Percentiles rank a stretch among this genome's conserved stretches.
Conservation (phyloP, 2,888 invertebrate genomes). For the Sphaerophoria taeniata region DNA sequence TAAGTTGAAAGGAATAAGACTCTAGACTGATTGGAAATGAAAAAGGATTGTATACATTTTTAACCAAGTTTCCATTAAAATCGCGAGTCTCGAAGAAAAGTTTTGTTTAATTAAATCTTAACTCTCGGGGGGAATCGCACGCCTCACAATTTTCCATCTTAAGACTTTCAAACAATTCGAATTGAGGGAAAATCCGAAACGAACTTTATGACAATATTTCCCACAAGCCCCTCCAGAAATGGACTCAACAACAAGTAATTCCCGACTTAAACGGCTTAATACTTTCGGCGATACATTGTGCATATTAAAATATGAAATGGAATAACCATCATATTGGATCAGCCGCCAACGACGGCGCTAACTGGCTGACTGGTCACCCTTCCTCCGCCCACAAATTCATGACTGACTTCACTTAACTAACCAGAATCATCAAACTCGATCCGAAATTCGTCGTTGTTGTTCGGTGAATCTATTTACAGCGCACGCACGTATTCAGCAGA, state of each 20-base stretch:
- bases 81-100: too few species aligned
- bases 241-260: conserved; percentile 64
- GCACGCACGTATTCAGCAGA: conserved; percentile 72
- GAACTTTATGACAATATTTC: conserved; percentile 40
- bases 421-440: conserved; percentile 54
- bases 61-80: too few species aligned
- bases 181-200: conserved; percentile 22
- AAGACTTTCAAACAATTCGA: too few species aligned
- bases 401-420: conserved; percentile 21
- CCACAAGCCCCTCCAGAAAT: conserved; percentile 48
- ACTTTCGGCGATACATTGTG: conserved; percentile 61
- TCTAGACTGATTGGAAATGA: too few species aligned
- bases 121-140: too few species aligned
- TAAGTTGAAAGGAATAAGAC: too few species aligned
- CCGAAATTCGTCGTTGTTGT: conserved; percentile 23
- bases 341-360: conserved; percentile 3
- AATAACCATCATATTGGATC: conserved; percentile 29
- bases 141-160: too few species aligned
- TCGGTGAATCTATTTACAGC: conserved; percentile 69
- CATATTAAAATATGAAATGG: conserved; percentile 70
- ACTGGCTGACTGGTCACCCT: neutral
- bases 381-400: neutral
- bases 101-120: too few species aligned
- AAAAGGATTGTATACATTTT: too few species aligned
- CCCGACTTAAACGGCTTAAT: conserved; percentile 70